phyloP scores from a whole-genome alignment of 1,140 invertebrate species.

The Conus ventricosus region DNA sequence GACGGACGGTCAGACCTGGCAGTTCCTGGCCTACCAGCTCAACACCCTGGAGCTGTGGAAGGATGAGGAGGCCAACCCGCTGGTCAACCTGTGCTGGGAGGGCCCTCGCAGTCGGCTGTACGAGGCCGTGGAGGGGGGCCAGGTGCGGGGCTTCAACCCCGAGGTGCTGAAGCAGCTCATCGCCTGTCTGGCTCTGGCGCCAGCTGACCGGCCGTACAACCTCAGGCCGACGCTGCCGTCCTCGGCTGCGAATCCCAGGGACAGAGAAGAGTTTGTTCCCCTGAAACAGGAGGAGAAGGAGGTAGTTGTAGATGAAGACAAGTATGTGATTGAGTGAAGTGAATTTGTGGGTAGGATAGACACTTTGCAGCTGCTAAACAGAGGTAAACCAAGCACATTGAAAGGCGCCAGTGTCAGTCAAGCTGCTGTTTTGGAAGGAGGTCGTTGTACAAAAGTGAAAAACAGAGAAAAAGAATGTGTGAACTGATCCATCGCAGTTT shows the following conservation, averaged over 20 bases:
- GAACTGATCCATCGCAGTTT: no score
- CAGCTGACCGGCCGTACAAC: conserved; percentile 79
- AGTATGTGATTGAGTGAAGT: conserved; percentile 43
- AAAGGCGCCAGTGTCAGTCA: no score
- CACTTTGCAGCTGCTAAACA: no score
- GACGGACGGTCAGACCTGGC: conserved; percentile 88
- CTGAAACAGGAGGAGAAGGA: conserved; percentile 31
- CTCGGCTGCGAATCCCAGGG: conserved; percentile 69
- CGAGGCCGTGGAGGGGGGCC: conserved; percentile 83
- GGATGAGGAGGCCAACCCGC: conserved; percentile 80
- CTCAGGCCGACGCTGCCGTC: conserved; percentile 85
- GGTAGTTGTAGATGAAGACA: conserved; percentile 37
- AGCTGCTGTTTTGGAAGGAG: no score
- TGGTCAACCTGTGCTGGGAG: conserved; percentile 88
- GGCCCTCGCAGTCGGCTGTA: conserved; percentile 82
- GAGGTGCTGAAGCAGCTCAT: conserved; percentile 85
- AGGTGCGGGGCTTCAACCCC: conserved; percentile 85
- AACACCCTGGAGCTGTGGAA: conserved; percentile 85
- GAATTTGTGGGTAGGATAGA: no score
- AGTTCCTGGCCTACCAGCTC: conserved; percentile 90
- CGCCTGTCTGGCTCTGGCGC: conserved; percentile 84
- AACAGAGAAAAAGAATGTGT: no score
- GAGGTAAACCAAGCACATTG: no score
- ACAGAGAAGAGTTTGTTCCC: conserved; percentile 42
- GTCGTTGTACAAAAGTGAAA: no score